Evolutionary conservation across 2,797 vertebrate genomes (phyloP).

Genomic region (Pangasius macronema): DNA sequence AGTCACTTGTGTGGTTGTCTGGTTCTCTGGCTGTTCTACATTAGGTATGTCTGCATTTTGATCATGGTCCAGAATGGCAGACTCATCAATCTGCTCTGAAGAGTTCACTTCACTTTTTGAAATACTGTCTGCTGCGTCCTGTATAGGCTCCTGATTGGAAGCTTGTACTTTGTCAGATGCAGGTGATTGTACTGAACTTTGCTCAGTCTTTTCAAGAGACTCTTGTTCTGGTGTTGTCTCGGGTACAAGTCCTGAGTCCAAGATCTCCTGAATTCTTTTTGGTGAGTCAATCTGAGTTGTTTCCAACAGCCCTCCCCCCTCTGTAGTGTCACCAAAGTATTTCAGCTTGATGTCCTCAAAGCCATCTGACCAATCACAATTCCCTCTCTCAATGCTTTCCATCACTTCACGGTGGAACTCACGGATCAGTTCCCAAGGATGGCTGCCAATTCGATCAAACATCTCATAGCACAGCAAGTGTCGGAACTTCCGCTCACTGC

Average conservation of each 20-base stretch:
- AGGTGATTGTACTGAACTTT: conserved; percentile 40
- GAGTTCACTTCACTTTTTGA: background rate
- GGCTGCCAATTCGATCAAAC: conserved; percentile 91
- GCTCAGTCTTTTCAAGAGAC: conserved; percentile 34
- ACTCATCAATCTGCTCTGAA: conserved; percentile 12
- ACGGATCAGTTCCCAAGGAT: conserved; percentile 89
- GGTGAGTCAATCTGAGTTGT: conserved; percentile 66
- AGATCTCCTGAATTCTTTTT: conserved; percentile 55
- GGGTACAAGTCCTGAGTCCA: conserved; percentile 50
- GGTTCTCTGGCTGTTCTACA: conserved; percentile 46
- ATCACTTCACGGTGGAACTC: conserved; percentile 89
- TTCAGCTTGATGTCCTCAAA: conserved; percentile 89
- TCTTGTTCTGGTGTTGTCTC: conserved; percentile 52
- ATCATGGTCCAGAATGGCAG: conserved; percentile 25
- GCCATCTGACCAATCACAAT: conserved; percentile 83
- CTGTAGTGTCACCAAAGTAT: conserved; percentile 82
- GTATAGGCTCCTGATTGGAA: conserved; percentile 25
- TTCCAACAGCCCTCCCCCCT: conserved; percentile 67
- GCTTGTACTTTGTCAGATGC: background rate
- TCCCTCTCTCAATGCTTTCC: conserved; percentile 84
- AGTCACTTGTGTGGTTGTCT: conserved; percentile 57
- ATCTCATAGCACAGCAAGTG: conserved; percentile 97
- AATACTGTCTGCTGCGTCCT: conserved; percentile 21
- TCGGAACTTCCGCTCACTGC: conserved; percentile 88
- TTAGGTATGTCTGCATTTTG: conserved; percentile 30